Conservation (phyloP, 2,888 invertebrate species). For the Heliconius erato region DNA sequence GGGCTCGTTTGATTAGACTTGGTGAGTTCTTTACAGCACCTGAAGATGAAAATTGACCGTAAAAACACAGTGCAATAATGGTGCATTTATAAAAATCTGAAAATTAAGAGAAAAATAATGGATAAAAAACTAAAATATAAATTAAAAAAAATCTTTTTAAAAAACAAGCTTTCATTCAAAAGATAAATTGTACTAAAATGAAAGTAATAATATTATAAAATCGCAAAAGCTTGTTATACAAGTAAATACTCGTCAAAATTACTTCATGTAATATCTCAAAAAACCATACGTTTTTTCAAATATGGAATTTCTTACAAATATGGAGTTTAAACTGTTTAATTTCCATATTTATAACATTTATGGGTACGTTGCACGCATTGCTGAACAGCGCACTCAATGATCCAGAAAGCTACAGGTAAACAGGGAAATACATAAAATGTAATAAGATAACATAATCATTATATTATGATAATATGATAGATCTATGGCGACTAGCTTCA, state of each 20-base stretch:
- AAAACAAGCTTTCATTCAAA: no score
- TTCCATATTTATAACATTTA: constrained; percentile 14
- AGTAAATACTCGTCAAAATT: not conserved
- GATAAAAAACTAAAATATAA: no score
- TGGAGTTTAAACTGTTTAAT: constrained; percentile 1
- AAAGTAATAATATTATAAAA: no score
- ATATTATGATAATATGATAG: not conserved
- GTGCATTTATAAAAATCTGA: no score
- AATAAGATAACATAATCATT: constrained; percentile 10
- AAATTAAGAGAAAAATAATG: no score
- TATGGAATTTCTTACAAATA: constrained; percentile 4
- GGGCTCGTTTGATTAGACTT: no score
- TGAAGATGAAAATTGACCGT: no score
- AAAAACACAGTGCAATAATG: no score
- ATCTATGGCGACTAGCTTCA: not conserved
- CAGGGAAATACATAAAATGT: constrained; percentile 36
- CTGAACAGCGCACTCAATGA: constrained; percentile 44
- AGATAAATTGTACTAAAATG: no score
- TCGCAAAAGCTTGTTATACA: not conserved
- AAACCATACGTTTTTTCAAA: not conserved
- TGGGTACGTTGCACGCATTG: constrained; percentile 42
- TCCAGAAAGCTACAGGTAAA: constrained; percentile 48
- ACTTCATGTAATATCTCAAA: not conserved
- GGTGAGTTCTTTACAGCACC: no score
- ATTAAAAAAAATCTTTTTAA: no score